Evolutionary conservation across 2,888 invertebrate genomes (phyloP).

Genomic region (Mechanitis messenoides): DNA sequence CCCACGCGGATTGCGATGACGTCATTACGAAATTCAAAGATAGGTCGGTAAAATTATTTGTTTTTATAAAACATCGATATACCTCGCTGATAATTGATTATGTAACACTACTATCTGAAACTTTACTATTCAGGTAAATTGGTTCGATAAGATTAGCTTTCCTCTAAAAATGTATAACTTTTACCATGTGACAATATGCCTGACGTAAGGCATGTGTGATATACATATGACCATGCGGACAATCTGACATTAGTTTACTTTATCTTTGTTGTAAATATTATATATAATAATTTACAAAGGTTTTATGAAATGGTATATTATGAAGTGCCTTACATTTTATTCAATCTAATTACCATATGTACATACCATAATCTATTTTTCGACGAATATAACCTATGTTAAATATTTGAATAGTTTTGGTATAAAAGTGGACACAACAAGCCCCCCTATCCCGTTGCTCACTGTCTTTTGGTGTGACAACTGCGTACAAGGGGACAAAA

Average conservation of each 20-base stretch:
- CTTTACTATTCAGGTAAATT: slow-evolving; percentile 1
- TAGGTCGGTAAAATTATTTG: slow-evolving; percentile 24
- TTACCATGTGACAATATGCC: slow-evolving; percentile 3
- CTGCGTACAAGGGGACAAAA: slow-evolving; percentile 60
- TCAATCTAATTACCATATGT: no score
- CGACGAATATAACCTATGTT: no score
- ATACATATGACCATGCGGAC: background rate
- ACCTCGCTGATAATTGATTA: slow-evolving; percentile 3
- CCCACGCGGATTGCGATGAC: slow-evolving; percentile 40
- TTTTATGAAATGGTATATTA: no score
- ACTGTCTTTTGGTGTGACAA: slow-evolving; percentile 46
- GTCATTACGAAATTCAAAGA: slow-evolving; percentile 33
- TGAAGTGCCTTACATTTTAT: no score
- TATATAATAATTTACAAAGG: no score
- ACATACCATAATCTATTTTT: no score
- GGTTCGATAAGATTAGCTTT: background rate
- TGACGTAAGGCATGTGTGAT: background rate
- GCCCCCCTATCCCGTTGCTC: slow-evolving; percentile 57
- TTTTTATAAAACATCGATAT: slow-evolving; percentile 13
- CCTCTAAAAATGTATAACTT: background rate
- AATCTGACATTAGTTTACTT: no score
- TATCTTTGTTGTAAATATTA: no score
- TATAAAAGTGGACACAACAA: background rate
- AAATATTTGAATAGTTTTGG: background rate
- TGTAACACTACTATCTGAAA: slow-evolving; percentile 6